These are phyloP conservation scores for Spodoptera frugiperda DNA, from an alignment of 1,140 invertebrate genomes.

Conservation along the genomic window DNA sequence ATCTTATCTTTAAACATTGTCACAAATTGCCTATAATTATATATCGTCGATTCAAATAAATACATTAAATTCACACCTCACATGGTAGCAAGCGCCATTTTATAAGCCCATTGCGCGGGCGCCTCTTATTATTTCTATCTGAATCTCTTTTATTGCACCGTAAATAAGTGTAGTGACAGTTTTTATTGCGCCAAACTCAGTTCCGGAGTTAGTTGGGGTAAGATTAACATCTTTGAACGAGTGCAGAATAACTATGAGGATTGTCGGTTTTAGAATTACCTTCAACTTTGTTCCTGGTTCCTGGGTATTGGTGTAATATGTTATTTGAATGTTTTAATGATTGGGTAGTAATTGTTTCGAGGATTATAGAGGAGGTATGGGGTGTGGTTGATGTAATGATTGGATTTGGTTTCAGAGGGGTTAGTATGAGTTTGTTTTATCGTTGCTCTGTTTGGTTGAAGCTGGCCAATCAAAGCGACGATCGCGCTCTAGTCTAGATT, in stretches of 20 bases:
- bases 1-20: too few species aligned
- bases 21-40: too few species aligned
- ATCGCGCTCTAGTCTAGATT: too few species aligned
- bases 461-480: too few species aligned
- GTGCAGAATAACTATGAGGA: constrained; percentile 67
- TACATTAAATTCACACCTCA: background rate
- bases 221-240: constrained; percentile 74
- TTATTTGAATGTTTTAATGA: constrained; percentile 31
- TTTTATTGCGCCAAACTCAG: constrained; percentile 73
- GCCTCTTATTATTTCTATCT: constrained; percentile 54
- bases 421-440: too few species aligned
- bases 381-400: background rate
- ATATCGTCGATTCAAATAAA: background rate
- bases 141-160: constrained; percentile 72
- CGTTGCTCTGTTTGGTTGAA: background rate
- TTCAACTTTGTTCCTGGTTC: constrained; percentile 20
- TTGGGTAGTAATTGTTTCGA: constrained; percentile 9
- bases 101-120: constrained; percentile 47
- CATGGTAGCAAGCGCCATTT: constrained; percentile 28
- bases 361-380: background rate
- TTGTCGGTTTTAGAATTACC: constrained; percentile 41
- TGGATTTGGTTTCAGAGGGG: constrained; percentile 1
- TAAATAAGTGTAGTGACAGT: constrained; percentile 79
- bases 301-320: constrained; percentile 30
- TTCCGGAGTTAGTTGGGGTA: constrained; percentile 62